These are phyloP conservation scores for Acanthurus tractus DNA, from an alignment of 2,797 vertebrate genomes.

Conservation along the genomic window DNA sequence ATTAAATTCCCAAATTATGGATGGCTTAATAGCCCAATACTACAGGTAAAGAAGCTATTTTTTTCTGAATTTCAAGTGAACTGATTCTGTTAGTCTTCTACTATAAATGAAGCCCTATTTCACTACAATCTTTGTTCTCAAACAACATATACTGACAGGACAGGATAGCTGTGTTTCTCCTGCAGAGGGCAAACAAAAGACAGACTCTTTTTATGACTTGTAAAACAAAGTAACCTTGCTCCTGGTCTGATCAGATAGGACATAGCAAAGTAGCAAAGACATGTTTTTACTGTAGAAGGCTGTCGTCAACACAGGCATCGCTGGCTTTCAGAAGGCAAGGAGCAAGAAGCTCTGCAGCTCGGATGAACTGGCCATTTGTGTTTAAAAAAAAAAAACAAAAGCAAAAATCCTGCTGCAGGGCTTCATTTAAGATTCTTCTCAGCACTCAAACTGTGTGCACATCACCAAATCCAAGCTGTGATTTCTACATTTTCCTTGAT, in stretches of 20 bases:
- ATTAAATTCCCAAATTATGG: background rate
- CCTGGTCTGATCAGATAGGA: constrained; percentile 12
- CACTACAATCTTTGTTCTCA: constrained; percentile 19
- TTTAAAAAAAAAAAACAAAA: constrained; percentile 5
- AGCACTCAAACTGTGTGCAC: constrained; percentile 13
- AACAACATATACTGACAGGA: constrained; percentile 15
- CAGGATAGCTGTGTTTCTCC: constrained; percentile 8
- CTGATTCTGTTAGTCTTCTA: constrained; percentile 2
- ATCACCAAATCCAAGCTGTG: constrained; percentile 30
- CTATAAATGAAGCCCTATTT: constrained; percentile 15
- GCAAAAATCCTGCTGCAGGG: constrained; percentile 36
- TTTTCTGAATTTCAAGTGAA: constrained; percentile 12
- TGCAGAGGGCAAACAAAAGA: background rate
- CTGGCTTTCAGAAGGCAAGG: constrained; percentile 70
- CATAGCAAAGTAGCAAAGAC: constrained; percentile 1
- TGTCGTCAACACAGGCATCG: constrained; percentile 64
- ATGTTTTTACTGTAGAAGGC: constrained; percentile 35
- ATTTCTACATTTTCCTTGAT: constrained; percentile 40
- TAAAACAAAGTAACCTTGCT: constrained; percentile 25
- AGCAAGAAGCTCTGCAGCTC: constrained; percentile 54
- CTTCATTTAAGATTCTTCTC: constrained; percentile 45
- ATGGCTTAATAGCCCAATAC: background rate
- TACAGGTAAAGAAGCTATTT: constrained; percentile 1
- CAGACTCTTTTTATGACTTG: constrained; percentile 5
- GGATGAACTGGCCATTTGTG: constrained; percentile 52